A percentile compares a stretch with the other conserved stretches of the same genome.
Evolutionary conservation across 2,113 vertebrate species (phyloP).

Genomic region (Okapia johnstoni): DNA sequence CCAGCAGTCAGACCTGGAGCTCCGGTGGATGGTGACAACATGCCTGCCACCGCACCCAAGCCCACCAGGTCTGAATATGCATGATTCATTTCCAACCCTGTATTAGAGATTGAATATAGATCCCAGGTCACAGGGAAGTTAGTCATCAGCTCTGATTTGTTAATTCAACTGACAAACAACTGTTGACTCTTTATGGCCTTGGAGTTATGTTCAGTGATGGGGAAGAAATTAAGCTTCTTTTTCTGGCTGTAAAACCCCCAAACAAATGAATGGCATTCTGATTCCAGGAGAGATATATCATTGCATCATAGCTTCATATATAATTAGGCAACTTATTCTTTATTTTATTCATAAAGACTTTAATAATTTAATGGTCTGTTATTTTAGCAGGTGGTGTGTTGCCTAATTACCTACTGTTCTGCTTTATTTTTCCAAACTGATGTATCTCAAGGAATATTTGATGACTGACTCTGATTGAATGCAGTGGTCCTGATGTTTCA

Average conservation of each 20-base stretch:
- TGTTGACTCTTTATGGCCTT: not conserved
- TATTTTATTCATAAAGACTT: not conserved
- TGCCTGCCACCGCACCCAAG: rapidly evolving
- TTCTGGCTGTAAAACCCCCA: not conserved
- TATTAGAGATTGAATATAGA: not conserved
- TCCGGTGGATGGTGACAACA: rapidly evolving
- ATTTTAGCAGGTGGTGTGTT: not conserved
- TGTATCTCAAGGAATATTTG: not conserved
- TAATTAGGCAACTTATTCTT: not conserved
- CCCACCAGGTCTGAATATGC: not conserved
- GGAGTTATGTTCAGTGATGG: not conserved
- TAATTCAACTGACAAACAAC: not conserved
- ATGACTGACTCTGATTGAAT: not conserved
- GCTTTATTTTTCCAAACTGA: not conserved
- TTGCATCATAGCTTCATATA: not conserved
- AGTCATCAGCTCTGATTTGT: not conserved
- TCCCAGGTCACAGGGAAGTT: not conserved
- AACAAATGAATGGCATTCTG: not conserved
- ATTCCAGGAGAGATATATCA: not conserved
- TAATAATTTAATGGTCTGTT: not conserved
- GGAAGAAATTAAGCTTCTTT: not conserved
- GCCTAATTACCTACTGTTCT: not conserved
- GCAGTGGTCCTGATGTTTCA: too few species aligned
- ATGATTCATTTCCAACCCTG: not conserved
- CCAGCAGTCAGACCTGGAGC: not conserved